Percentiles rank a stretch among this genome's conserved stretches.
Evolutionary conservation across 2,888 invertebrate genomes (phyloP).

Genomic region (Lydus trimaculatus): DNA sequence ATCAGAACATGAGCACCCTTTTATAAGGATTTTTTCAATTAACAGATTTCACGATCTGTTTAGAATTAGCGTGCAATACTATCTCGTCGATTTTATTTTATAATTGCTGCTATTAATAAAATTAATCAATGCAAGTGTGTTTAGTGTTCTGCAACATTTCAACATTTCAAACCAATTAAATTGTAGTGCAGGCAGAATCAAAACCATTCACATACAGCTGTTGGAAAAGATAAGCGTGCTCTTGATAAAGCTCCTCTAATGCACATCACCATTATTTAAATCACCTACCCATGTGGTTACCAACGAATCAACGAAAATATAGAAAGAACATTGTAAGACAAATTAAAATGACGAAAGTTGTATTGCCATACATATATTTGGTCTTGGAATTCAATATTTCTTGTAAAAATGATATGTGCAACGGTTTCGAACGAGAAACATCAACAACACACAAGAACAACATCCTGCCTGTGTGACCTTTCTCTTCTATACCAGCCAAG

Average conservation of each 20-base stretch:
- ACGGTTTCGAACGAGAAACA: neutral
- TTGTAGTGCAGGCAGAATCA: neutral
- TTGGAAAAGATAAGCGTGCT: conserved; percentile 1
- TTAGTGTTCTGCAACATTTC: conserved; percentile 2
- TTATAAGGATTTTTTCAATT: neutral
- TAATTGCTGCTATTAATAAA: too few relatives aligned
- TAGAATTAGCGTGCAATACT: neutral
- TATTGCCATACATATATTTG: neutral
- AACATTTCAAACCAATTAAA: neutral
- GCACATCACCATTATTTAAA: too few relatives aligned
- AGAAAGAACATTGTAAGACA: neutral
- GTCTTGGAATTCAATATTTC: neutral
- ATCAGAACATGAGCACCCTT: neutral
- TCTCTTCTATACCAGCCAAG: neutral
- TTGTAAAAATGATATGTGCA: neutral
- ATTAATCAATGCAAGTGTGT: neutral
- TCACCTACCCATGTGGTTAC: neutral
- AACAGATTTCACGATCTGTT: neutral
- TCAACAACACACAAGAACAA: neutral
- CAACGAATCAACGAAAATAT: neutral
- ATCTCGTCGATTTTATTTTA: too few relatives aligned
- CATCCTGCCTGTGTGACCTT: conserved; percentile 4
- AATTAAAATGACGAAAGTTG: neutral
- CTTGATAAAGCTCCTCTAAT: neutral
- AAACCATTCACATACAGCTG: neutral